Percentiles rank a stretch among this genome's conserved stretches.
These are phyloP conservation scores for Xestia c-nigrum DNA, from an alignment of 2,888 invertebrate genomes.

Conservation along the genomic window DNA sequence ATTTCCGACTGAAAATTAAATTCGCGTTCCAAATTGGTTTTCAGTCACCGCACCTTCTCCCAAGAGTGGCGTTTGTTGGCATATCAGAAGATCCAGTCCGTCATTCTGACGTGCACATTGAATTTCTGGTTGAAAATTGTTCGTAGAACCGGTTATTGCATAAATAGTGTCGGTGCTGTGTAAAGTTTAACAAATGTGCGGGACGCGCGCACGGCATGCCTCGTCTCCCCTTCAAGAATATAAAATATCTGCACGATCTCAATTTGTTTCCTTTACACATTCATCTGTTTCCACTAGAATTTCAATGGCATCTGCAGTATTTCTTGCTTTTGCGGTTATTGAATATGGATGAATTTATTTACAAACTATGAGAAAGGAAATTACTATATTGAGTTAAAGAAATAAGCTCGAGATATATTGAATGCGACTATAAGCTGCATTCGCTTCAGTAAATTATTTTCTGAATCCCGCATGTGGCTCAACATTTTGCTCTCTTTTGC, in stretches of 20 bases:
- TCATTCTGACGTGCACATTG: conserved; percentile 30
- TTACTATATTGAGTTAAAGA: background rate
- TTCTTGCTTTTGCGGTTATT: conserved; percentile 40
- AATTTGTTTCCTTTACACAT: conserved; percentile 75
- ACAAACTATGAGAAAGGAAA: conserved; percentile 23
- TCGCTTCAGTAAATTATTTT: conserved; percentile 26
- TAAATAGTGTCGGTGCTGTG: conserved; percentile 46
- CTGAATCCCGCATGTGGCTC: background rate
- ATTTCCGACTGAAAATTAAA: conserved; percentile 76
- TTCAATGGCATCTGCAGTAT: conserved; percentile 60
- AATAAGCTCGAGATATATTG: conserved; percentile 37
- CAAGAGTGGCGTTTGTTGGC: conserved; percentile 65
- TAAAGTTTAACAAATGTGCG: conserved; percentile 67
- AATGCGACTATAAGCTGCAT: conserved; percentile 10
- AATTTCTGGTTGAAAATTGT: conserved; percentile 32
- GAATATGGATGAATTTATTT: conserved; percentile 32
- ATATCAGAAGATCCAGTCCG: conserved; percentile 53
- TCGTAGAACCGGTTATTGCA: conserved; percentile 28
- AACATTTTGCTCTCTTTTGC: conserved; percentile 24
- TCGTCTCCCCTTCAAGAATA: conserved; percentile 69
- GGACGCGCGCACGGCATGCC: conserved; percentile 60
- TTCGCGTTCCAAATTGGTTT: conserved; percentile 75
- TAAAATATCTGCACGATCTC: conserved; percentile 76
- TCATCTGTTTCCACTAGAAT: conserved; percentile 67
- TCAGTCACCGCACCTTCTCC: conserved; percentile 71